phyloP scores from a whole-genome alignment of 35 echinoderm and acorn worm genomes.

The Stichopus chloronotus region DNA sequence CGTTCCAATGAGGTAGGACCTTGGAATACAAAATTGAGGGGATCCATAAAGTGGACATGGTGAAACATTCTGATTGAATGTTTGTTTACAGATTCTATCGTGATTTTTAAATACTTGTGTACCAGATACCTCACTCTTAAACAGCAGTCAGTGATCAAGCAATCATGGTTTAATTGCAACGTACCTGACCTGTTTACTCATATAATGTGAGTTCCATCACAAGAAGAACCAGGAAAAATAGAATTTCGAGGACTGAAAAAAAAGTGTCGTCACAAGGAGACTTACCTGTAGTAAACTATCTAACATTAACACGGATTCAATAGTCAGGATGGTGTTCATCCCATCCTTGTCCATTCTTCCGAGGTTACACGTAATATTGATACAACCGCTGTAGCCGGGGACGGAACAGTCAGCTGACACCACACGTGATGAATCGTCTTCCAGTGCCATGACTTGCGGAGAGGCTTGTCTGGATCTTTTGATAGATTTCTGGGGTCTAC shows the following conservation, averaged over 20 bases:
- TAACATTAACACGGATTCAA: conserved; percentile 23
- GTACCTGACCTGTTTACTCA: too few species aligned
- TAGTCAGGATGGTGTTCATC: neutral
- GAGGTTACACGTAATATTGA: neutral
- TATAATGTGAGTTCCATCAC: too few species aligned
- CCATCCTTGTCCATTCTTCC: neutral
- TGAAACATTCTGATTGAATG: too few species aligned
- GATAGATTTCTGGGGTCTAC: neutral
- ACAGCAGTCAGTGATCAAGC: too few species aligned
- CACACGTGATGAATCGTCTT: neutral
- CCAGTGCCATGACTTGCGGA: neutral
- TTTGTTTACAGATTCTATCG: too few species aligned
- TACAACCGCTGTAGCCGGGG: neutral
- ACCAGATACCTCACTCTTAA: too few species aligned
- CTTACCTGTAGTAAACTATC: conserved; percentile 15
- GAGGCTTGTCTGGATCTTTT: neutral
- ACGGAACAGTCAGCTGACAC: neutral
- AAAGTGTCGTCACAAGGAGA: neutral
- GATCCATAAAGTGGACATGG: too few species aligned
- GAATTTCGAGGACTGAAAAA: neutral
- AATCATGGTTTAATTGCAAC: too few species aligned
- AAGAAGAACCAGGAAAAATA: too few species aligned
- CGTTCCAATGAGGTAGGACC: too few species aligned
- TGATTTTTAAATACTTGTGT: too few species aligned
- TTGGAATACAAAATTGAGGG: too few species aligned